Evolutionary conservation across 2,113 vertebrate genomes (phyloP).

Genomic region (Butorides virescens): DNA sequence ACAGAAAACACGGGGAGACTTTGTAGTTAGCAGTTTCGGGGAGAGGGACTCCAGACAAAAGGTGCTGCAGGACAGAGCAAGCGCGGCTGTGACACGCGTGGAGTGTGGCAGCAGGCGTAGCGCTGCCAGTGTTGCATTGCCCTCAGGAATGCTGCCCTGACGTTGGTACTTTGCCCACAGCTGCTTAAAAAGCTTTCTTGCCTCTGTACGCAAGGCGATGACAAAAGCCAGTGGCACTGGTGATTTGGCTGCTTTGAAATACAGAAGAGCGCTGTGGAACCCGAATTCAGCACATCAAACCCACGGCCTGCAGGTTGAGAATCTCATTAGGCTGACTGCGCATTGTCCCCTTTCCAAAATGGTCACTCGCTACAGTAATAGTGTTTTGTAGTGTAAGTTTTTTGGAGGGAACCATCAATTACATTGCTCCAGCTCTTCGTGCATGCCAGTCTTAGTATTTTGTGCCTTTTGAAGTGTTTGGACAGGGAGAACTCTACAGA

Average conservation of each 20-base stretch:
- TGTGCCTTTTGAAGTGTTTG: not conserved
- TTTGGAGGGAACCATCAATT: not conserved
- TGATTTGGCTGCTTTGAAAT: not conserved
- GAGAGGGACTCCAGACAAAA: not conserved
- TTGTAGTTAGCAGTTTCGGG: not conserved
- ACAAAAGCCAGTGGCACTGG: not conserved
- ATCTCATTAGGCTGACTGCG: not conserved
- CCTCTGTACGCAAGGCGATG: not conserved
- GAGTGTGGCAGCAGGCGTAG: not conserved
- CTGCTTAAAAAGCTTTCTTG: not conserved
- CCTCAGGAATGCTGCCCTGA: fast-evolving
- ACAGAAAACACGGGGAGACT: not conserved
- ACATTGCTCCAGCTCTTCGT: not conserved
- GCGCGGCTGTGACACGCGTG: not conserved
- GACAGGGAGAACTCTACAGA: no score
- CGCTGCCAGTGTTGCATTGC: not conserved
- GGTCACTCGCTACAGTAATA: not conserved
- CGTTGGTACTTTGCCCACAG: fast-evolving
- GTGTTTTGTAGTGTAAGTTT: not conserved
- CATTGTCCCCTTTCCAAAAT: not conserved
- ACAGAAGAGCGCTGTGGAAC: not conserved
- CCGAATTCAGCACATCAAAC: no score
- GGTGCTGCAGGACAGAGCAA: not conserved
- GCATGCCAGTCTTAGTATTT: not conserved
- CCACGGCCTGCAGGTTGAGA: not conserved